Percentiles rank a stretch among this genome's conserved stretches.
phyloP scores from a whole-genome alignment of 92 coral and sea anemone species.

The Desmophyllum pertusum region DNA sequence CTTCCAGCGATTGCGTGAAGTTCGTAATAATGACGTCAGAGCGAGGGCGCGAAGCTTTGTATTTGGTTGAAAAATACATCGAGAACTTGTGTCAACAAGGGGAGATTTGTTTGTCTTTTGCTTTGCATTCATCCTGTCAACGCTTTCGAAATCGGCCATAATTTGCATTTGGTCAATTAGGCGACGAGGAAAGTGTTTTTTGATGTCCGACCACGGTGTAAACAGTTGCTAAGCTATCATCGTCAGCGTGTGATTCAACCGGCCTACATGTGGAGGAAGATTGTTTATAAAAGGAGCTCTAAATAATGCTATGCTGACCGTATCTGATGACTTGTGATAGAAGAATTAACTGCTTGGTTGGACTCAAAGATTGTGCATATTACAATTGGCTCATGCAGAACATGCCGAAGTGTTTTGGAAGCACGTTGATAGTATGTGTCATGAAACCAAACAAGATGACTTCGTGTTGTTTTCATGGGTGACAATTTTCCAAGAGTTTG shows the following conservation, averaged over 20 bases:
- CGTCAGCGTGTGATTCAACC: background rate
- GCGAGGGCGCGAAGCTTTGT: conserved; percentile 41
- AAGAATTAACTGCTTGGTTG: background rate
- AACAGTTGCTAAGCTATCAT: background rate
- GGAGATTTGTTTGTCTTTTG: conserved; percentile 30
- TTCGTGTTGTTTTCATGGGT: conserved; percentile 8
- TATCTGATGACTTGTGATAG: background rate
- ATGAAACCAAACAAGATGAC: conserved; percentile 8
- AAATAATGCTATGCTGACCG: no score
- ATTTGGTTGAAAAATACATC: background rate
- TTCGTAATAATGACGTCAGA: conserved; percentile 28
- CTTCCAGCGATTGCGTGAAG: background rate
- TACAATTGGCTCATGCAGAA: background rate
- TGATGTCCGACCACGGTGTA: background rate
- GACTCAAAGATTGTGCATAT: background rate
- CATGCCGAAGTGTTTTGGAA: conserved; percentile 20
- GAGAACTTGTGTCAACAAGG: background rate
- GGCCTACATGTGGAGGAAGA: no score
- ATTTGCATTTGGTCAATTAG: conserved; percentile 24
- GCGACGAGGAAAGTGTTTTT: conserved; percentile 26
- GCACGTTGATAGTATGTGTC: conserved; percentile 2
- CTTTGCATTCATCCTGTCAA: background rate
- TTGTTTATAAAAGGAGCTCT: conserved; percentile 1
- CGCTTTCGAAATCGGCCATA: conserved; percentile 2
- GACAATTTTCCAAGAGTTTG: conserved; percentile 15